Percentiles rank a stretch among this genome's conserved stretches.
Conservation (phyloP, 2,113 vertebrate genomes). For the Cettia cetti region DNA sequence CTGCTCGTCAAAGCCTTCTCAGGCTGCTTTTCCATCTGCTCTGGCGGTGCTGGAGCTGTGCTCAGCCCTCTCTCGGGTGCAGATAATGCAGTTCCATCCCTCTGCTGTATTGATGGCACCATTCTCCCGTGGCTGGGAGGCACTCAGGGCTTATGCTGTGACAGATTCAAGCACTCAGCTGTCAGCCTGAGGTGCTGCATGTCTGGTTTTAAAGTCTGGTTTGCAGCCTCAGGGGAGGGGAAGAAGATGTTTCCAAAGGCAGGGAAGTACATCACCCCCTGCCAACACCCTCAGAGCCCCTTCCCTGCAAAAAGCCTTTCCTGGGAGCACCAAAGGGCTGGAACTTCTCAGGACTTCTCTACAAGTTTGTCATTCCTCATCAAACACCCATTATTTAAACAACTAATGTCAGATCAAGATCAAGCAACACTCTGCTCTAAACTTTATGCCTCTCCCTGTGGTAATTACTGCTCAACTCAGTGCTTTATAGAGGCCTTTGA, state of each 20-base stretch:
- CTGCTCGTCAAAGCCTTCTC: not conserved
- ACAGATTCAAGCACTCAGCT: not conserved
- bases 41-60: not conserved
- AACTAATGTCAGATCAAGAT: not conserved
- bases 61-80: not conserved
- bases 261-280: not conserved
- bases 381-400: not conserved
- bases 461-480: not conserved
- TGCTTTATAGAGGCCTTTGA: not conserved
- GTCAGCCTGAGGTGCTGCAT: not conserved
- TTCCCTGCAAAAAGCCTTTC: not conserved
- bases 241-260: not conserved
- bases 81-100: not conserved
- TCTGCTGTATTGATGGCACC: not conserved
- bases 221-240: not conserved
- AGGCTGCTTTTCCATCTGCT: not conserved
- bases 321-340: not conserved
- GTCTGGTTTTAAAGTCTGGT: not conserved
- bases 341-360: fast-evolving
- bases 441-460: not conserved
- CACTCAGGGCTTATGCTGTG: not conserved
- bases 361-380: not conserved
- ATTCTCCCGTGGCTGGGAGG: not conserved
- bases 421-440: not conserved
- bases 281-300: not conserved